Evolutionary conservation across 2,113 vertebrate genomes (phyloP), one percentile per base, ranked within the genome.

Genomic region (Gymnarchus niloticus): DNA sequence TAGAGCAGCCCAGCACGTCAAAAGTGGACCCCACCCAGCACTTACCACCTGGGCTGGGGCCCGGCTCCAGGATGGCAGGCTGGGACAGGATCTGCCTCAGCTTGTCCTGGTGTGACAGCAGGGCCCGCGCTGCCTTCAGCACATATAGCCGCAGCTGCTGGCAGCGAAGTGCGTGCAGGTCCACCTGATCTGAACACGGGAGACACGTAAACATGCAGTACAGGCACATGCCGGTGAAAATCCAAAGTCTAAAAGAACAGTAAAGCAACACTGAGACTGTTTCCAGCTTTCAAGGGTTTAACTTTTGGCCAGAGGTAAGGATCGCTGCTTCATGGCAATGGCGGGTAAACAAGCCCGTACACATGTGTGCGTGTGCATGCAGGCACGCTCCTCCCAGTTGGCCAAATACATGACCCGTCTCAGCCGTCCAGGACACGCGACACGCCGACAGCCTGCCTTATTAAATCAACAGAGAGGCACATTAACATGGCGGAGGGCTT

Each of bases 81-180:
- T 99, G 98, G 84, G 96, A 99, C 61, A 99, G 94, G 86, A 99
- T 99, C 91, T 99, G 97, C 59, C 98, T 90, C 37, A 99, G 94
- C 73, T 96, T 97, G 90, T 99, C 98, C 89, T 99, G 98, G 89
- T 99, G 97, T 85, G 96, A 96, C 17, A 99, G 96, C 69, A 99
- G 91, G 5, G 97, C 96, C 14, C 97, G 95, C 0, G 94, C 96
- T 19, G 98, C 98, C 92, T 99, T 99, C 84, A 99, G 86, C 57
- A 99, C 95, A 87, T 99, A 99, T 6, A 99, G 92, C 85, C 97
- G 96, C 57, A 99, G 91, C 90, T 99, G 98, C 91, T 99, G 98
- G 87, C 96, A 96, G 57, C 97, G 92, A 73, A 99, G 93, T 33
- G 97, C 91, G 86, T 96, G 95, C 88, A 99, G 89, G 89, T 99